These are phyloP conservation scores for Pangasianodon gigas DNA, from an alignment of 2,113 vertebrate species.

Conservation along the genomic window DNA sequence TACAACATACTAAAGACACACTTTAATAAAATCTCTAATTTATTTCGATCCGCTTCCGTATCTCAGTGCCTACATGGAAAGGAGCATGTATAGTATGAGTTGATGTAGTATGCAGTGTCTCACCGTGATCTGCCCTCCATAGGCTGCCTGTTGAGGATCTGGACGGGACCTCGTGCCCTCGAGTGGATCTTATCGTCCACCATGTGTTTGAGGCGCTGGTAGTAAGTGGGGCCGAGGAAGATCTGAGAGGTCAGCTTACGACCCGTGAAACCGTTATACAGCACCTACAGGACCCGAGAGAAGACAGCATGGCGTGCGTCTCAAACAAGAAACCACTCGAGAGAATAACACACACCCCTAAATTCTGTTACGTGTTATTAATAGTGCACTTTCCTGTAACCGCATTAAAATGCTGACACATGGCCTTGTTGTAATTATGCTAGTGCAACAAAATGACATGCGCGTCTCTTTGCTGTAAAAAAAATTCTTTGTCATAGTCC, in stretches of 20 bases:
- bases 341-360: neutral
- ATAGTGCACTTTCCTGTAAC: no score
- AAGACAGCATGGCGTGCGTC: neutral
- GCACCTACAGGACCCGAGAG: conserved; percentile 74
- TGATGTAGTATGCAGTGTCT: conserved; percentile 47
- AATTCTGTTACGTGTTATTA: no score
- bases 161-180: conserved; percentile 93
- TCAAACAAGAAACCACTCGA: neutral
- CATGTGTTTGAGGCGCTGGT: conserved; percentile 98
- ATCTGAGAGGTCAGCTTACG: conserved; percentile 98
- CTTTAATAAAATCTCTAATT: no score
- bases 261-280: conserved; percentile 97
- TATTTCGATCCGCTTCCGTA: no score
- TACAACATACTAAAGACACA: no score
- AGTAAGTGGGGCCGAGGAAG: conserved; percentile 96
- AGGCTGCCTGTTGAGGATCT: conserved; percentile 97
- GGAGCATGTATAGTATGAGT: neutral
- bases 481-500: no score
- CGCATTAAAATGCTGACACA: no score
- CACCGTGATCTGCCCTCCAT: conserved; percentile 98
- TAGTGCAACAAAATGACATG: no score
- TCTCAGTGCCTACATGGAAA: neutral
- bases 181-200: conserved; percentile 99
- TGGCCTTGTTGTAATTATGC: no score
- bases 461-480: no score